These are phyloP conservation scores for Oxyura jamaicensis DNA, from an alignment of 2,113 vertebrate species.

Conservation along the genomic window DNA sequence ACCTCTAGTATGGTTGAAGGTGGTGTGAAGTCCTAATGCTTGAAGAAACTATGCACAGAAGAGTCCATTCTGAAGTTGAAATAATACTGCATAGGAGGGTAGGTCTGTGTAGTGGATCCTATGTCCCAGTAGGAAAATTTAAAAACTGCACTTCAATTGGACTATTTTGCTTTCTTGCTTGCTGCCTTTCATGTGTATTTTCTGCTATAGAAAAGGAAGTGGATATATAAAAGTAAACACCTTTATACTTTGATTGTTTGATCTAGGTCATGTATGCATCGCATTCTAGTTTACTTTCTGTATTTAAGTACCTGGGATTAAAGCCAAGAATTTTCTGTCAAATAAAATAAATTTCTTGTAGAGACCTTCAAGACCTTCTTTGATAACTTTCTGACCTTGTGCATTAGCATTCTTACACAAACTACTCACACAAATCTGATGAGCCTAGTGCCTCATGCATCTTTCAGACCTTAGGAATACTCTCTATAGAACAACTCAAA, in stretches of 20 bases:
- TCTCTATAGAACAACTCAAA: background rate
- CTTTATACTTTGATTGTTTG: background rate
- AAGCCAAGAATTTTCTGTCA: background rate
- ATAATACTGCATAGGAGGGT: conserved; percentile 59
- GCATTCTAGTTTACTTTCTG: background rate
- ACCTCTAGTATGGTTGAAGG: conserved; percentile 85
- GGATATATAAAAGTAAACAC: background rate
- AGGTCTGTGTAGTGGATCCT: background rate
- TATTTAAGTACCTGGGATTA: background rate
- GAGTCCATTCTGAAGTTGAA: conserved; percentile 84
- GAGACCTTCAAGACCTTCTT: background rate
- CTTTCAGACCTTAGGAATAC: background rate
- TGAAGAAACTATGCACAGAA: conserved; percentile 69
- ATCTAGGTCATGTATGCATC: background rate
- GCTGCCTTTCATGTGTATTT: background rate
- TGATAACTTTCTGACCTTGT: background rate
- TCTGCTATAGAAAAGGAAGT: background rate
- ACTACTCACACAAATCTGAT: background rate
- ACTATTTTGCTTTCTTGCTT: background rate
- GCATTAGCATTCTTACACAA: background rate
- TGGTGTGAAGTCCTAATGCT: conserved; percentile 72
- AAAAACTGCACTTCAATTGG: background rate
- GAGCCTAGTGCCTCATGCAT: background rate
- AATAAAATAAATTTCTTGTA: background rate
- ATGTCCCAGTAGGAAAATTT: background rate